Percentiles rank a stretch among this genome's conserved stretches.
Conservation (phyloP, 2,888 invertebrate genomes). For the Cacoxenus indagator region DNA sequence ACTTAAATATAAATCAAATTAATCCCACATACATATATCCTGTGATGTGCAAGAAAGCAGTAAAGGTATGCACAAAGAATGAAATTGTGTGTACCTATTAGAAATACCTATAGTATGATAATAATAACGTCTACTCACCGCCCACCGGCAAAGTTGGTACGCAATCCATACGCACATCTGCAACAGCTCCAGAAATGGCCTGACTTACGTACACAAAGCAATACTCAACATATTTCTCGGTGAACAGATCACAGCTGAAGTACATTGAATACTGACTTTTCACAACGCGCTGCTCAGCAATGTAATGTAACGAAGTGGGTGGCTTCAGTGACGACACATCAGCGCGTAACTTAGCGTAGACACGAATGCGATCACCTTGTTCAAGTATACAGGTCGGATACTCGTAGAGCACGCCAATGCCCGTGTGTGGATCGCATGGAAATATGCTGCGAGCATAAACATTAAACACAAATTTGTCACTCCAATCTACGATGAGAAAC, state of each 20-base stretch:
- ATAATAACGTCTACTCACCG: no score
- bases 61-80: background rate
- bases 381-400: slow-evolving; percentile 87
- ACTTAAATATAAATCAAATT: no score
- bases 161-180: slow-evolving; percentile 87
- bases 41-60: background rate
- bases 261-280: slow-evolving; percentile 82
- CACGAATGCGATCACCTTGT: slow-evolving; percentile 82
- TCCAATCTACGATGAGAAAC: slow-evolving; percentile 79
- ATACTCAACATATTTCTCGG: slow-evolving; percentile 86
- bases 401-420: slow-evolving; percentile 84
- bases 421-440: slow-evolving; percentile 82
- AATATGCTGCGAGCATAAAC: slow-evolving; percentile 87
- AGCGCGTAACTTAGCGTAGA: slow-evolving; percentile 81
- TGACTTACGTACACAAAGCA: slow-evolving; percentile 91
- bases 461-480: slow-evolving; percentile 86
- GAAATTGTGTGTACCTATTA: background rate
- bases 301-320: slow-evolving; percentile 76
- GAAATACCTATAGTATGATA: no score
- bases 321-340: slow-evolving; percentile 79
- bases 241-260: slow-evolving; percentile 87
- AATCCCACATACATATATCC: no score
- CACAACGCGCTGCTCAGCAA: slow-evolving; percentile 77
- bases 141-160: slow-evolving; percentile 85
- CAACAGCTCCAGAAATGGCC: slow-evolving; percentile 86